Conservation (phyloP, 2,888 invertebrate genomes). For the Drosophila dives region DNA sequence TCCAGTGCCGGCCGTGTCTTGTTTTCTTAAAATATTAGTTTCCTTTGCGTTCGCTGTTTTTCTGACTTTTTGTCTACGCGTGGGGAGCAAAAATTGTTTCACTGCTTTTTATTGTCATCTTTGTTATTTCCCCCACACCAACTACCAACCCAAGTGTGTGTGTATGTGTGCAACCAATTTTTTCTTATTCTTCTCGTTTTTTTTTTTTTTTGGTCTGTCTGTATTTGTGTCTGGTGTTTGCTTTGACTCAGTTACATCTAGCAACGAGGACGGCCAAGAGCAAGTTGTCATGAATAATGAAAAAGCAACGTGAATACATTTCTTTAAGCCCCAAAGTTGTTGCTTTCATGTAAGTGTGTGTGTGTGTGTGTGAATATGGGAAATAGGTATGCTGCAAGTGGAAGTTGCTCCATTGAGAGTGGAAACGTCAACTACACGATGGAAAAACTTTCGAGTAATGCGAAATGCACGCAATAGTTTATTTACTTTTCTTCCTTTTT, state of each 20-base stretch:
- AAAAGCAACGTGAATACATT: conserved; percentile 78
- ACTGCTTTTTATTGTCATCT: conserved; percentile 81
- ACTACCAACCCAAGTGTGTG: conserved; percentile 10
- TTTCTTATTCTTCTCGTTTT: conserved; percentile 10
- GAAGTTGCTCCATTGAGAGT: background rate
- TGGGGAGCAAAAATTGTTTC: conserved; percentile 68
- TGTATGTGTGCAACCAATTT: conserved; percentile 23
- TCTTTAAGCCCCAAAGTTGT: conserved; percentile 44
- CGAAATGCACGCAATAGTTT: background rate
- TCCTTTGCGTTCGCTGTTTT: conserved; percentile 53
- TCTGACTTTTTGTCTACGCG: conserved; percentile 37
- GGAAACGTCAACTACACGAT: conserved; percentile 12
- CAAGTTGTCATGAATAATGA: conserved; percentile 80
- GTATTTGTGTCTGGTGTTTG: conserved; percentile 56
- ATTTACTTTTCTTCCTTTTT: background rate
- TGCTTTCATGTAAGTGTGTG: conserved; percentile 8
- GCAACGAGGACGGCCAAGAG: conserved; percentile 55
- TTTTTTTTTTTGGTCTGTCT: conserved; percentile 26
- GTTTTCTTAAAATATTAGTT: conserved; percentile 82
- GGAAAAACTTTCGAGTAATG: conserved; percentile 34
- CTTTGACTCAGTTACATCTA: conserved; percentile 71
- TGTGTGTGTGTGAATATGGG: conserved; percentile 3
- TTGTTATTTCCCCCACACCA: conserved; percentile 59
- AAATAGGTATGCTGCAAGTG: conserved; percentile 7
- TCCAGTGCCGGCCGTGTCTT: conserved; percentile 53